These are phyloP conservation scores for Caranx ignobilis DNA, from an alignment of 2,113 vertebrate genomes.

Conservation along the genomic window DNA sequence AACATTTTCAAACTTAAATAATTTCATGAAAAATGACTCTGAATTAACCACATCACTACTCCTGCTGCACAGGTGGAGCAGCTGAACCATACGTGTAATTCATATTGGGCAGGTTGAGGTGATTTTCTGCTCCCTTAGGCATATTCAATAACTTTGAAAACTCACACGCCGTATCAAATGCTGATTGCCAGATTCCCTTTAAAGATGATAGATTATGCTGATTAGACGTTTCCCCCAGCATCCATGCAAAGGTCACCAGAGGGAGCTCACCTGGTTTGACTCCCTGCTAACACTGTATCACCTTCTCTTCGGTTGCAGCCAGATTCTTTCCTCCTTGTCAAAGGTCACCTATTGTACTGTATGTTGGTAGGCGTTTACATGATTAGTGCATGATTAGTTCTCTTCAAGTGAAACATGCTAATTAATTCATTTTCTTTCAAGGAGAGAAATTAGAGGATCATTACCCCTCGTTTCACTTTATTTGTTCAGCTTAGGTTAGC, in stretches of 20 bases:
- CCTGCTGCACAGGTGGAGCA: background rate
- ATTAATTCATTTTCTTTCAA: background rate
- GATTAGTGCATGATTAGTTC: background rate
- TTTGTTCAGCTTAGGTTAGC: background rate
- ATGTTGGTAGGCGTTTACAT: background rate
- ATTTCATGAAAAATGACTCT: background rate
- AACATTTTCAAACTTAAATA: background rate
- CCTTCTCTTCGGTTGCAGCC: no score
- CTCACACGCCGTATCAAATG: background rate
- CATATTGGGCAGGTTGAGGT: background rate
- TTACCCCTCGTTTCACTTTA: background rate
- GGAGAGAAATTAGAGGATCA: background rate
- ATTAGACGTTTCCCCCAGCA: background rate
- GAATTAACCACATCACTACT: background rate
- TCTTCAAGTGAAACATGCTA: background rate
- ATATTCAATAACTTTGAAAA: background rate
- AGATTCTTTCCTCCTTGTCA: background rate
- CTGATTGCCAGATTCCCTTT: background rate
- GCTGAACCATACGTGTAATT: background rate
- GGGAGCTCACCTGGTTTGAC: background rate
- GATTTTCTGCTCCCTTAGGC: background rate
- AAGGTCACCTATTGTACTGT: no score
- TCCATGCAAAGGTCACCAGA: background rate
- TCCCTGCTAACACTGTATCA: background rate
- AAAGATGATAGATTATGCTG: background rate